Evolutionary conservation across 37 sponge, comb jelly and placozoan genomes (phyloP), one percentile per base, ranked within the genome.

Genomic region (Corticium candelabrum): DNA sequence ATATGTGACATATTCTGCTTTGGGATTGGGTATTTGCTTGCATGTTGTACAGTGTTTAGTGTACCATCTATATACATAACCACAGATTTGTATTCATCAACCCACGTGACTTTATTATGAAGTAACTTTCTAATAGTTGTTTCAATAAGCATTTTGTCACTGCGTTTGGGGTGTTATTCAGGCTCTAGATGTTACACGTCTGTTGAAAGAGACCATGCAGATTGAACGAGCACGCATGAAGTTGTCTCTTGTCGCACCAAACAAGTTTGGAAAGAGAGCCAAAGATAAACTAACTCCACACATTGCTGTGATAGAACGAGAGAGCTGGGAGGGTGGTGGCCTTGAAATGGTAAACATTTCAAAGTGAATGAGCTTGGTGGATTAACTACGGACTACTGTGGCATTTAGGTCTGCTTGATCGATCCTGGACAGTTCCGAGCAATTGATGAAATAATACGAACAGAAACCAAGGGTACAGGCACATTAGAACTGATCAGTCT

Each of bases 191-290:
- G 99, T 91, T 40, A 94, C 94, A 0, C 67, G 86, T 34, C 68
- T 86, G 41, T 82, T 97, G n/a, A 91, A 91, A 57, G 79, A 69
- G 3, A 76, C 77, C 11, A 97, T 97, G 86, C 78, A 79, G 3
- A 85, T 97, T 29, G 92, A 97, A 40, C 67, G 99, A 73, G 95
- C 93, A 4, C 84, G 81, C 68, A 97, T 97, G 99, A 83, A 75
- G 68, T 40, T 97, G 30, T 74, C 78, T 39, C 38, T 97, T 30
- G 74, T 80, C 4, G 75, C 89, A 68, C 87, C 99, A 34, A 41
- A 62, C 2, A 85, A 74, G 50, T 94, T 94, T 36, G 90, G 87
- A 1, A 89, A 83, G 82, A 83, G 80, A 38, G 78, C 89, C 21
- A 87, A 84, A 37, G 99, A 97, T 69, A 86, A 83, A 82, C 76